Conservation (phyloP, 2,797 vertebrate species). For the Capromys pilorides region DNA sequence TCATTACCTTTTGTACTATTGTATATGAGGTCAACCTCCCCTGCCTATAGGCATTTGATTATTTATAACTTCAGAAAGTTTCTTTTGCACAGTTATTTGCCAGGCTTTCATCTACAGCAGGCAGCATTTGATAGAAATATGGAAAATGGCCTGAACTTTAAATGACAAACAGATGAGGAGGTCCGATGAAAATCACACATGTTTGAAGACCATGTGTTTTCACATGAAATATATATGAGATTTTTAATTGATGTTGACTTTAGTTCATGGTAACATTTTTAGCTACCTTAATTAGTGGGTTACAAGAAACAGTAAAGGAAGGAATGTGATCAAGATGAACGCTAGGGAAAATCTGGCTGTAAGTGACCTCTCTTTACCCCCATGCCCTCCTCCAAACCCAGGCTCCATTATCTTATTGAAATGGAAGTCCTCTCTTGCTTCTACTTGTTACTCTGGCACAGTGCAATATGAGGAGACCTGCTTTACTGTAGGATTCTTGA, state of each 20-base stretch:
- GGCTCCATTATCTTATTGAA: conserved; percentile 30
- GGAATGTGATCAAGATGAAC: conserved; percentile 86
- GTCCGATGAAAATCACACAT: conserved; percentile 90
- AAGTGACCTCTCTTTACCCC: conserved; percentile 56
- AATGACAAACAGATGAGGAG: conserved; percentile 96
- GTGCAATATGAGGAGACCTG: background rate
- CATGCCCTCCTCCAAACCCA: background rate
- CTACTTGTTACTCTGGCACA: background rate
- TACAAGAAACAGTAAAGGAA: conserved; percentile 91
- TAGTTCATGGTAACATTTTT: conserved; percentile 89
- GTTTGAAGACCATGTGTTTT: conserved; percentile 90
- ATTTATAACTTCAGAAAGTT: conserved; percentile 93
- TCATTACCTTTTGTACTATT: conserved; percentile 81
- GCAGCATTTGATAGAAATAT: conserved; percentile 94
- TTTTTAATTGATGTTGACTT: conserved; percentile 96
- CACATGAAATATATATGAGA: conserved; percentile 90
- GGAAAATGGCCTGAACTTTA: conserved; percentile 90
- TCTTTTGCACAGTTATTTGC: conserved; percentile 85
- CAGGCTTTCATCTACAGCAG: conserved; percentile 89
- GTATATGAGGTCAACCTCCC: conserved; percentile 83
- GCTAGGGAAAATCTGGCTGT: conserved; percentile 79
- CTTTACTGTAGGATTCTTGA: background rate
- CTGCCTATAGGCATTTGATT: conserved; percentile 86
- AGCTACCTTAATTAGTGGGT: conserved; percentile 92
- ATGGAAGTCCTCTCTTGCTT: background rate